These are phyloP conservation scores for Gorsachius magnificus DNA, from an alignment of 2,797 vertebrate species.

Conservation along the genomic window DNA sequence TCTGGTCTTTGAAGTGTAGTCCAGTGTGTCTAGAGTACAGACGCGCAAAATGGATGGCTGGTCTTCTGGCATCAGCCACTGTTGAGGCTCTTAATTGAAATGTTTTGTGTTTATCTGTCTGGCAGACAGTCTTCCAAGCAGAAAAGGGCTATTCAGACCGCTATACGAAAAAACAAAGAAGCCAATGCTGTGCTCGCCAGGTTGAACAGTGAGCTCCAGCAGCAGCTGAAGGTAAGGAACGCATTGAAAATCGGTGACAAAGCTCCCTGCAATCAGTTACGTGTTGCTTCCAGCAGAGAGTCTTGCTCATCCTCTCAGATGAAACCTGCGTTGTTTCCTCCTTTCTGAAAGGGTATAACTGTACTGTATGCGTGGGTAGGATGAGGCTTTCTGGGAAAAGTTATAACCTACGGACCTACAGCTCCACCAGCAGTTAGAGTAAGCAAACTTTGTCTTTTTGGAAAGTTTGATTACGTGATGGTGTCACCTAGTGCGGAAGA, in stretches of 20 bases:
- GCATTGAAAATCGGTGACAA: not conserved
- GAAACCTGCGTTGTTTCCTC: not conserved
- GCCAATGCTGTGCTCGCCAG: constrained; percentile 91
- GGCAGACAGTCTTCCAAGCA: constrained; percentile 87
- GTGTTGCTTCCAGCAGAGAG: not conserved
- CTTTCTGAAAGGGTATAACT: not conserved
- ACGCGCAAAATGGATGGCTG: not conserved
- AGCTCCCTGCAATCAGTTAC: not conserved
- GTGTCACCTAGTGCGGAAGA: not conserved
- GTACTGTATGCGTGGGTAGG: not conserved
- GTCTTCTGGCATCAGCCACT: not conserved
- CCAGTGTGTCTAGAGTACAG: not conserved
- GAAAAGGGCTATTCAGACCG: constrained; percentile 93
- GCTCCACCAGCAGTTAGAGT: not conserved
- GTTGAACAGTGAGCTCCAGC: constrained; percentile 95
- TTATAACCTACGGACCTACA: not conserved
- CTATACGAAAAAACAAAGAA: constrained; percentile 95
- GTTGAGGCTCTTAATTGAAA: constrained; percentile 21
- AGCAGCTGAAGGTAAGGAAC: constrained; percentile 91
- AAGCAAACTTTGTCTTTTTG: not conserved
- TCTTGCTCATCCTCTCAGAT: not conserved
- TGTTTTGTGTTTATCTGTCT: constrained; percentile 62
- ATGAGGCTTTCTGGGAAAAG: not conserved
- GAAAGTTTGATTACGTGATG: not conserved
- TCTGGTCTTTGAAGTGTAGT: not conserved